These are phyloP conservation scores for Thereuonema tuberculata DNA, from an alignment of 1,140 invertebrate genomes.

Conservation along the genomic window DNA sequence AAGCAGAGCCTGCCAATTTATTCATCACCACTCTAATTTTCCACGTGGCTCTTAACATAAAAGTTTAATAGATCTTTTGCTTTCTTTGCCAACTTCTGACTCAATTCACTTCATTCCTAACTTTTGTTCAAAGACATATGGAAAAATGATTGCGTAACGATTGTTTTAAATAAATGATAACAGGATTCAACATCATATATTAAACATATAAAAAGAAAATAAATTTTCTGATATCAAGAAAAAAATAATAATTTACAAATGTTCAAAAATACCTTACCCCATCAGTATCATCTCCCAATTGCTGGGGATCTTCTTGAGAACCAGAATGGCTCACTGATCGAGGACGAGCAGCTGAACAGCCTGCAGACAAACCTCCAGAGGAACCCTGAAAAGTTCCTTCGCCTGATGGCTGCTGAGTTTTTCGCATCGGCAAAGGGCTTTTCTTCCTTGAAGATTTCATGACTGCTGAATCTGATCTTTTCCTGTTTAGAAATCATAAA, in stretches of 20 bases:
- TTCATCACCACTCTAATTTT: too few relatives aligned
- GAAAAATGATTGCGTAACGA: too few relatives aligned
- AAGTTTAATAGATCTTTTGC: too few relatives aligned
- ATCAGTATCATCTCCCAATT: neutral
- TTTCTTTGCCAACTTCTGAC: too few relatives aligned
- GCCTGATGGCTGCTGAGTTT: neutral
- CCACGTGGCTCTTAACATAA: too few relatives aligned
- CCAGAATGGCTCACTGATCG: conserved; percentile 2
- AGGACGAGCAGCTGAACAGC: neutral
- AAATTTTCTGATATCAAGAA: too few relatives aligned
- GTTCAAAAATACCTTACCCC: neutral
- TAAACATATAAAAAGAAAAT: neutral
- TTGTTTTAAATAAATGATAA: too few relatives aligned
- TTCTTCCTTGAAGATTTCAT: neutral
- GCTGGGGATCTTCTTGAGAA: neutral
- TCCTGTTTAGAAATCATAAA: too few relatives aligned
- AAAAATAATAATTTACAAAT: neutral
- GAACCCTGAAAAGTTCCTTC: neutral
- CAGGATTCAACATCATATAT: neutral
- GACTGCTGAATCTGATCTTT: conserved; percentile 1
- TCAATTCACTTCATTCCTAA: too few relatives aligned
- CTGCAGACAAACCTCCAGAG: neutral
- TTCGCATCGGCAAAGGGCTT: neutral
- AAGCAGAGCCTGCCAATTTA: too few relatives aligned
- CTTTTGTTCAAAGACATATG: too few relatives aligned